phyloP scores from a whole-genome alignment of 1,140 invertebrate genomes.

The Hyles vespertilio region DNA sequence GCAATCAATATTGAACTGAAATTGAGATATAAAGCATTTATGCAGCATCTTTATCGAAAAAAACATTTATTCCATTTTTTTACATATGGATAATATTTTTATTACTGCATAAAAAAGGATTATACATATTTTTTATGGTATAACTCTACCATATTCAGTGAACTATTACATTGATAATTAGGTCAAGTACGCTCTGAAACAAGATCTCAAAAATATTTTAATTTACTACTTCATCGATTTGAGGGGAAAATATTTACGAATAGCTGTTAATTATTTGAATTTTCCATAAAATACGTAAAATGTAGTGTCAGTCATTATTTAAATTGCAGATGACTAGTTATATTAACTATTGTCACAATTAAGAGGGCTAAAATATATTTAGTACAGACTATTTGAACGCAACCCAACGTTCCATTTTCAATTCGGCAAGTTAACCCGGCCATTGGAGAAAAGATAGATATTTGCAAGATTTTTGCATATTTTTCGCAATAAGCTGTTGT shows the following conservation, averaged over 20 bases:
- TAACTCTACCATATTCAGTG: background rate
- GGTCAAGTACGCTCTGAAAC: constrained; percentile 2
- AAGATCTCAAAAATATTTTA: background rate
- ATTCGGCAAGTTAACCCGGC: constrained; percentile 15
- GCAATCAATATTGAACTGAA: no score
- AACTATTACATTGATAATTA: background rate
- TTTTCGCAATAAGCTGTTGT: background rate
- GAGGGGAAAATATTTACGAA: background rate
- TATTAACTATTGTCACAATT: background rate
- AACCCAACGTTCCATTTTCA: constrained; percentile 4
- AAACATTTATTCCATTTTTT: no score
- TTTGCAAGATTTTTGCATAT: constrained; percentile 5
- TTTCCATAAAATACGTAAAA: no score
- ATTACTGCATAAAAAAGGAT: background rate
- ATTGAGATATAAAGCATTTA: no score
- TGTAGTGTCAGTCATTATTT: no score
- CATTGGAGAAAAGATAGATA: constrained; percentile 10
- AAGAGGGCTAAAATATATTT: no score
- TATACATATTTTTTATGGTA: background rate
- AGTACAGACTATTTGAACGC: constrained; percentile 3
- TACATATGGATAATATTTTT: no score
- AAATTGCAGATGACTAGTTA: background rate
- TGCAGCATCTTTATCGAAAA: no score
- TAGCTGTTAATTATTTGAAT: background rate
- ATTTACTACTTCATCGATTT: no score